These are phyloP conservation scores for Fabriciana adippe DNA, from an alignment of 2,888 invertebrate species.

Conservation along the genomic window DNA sequence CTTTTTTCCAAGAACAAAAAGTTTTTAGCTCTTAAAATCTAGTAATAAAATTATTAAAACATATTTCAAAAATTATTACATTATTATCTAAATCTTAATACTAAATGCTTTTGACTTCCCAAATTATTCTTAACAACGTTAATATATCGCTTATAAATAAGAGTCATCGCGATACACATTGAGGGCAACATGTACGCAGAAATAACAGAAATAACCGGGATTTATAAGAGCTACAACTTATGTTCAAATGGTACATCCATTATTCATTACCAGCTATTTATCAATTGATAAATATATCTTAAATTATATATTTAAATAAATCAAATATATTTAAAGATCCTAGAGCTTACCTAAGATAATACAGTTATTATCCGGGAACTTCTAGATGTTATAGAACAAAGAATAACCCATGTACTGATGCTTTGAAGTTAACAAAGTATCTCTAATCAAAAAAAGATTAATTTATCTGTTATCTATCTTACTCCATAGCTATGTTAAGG, in stretches of 20 bases:
- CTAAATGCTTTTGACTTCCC: background rate
- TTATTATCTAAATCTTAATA: background rate
- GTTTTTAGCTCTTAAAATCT: too few species aligned
- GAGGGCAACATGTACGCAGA: conserved; percentile 28
- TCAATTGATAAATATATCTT: conserved; percentile 1
- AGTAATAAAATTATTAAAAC: background rate
- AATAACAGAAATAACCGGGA: conserved; percentile 27
- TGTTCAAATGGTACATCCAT: conserved; percentile 8
- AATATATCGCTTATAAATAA: conserved; percentile 20
- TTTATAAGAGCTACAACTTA: conserved; percentile 17
- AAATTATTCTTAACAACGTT: conserved; percentile 1
- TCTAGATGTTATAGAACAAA: too few species aligned
- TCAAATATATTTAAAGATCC: too few species aligned
- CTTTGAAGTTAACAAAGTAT: too few species aligned
- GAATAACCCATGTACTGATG: too few species aligned
- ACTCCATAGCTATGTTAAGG: too few species aligned
- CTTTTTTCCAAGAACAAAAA: too few species aligned
- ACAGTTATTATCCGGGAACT: too few species aligned
- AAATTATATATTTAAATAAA: background rate
- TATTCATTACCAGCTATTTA: conserved; percentile 2
- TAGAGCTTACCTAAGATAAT: too few species aligned
- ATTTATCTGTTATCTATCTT: too few species aligned
- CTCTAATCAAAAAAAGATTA: too few species aligned
- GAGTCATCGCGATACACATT: conserved; percentile 21
- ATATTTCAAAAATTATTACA: background rate